Conservation (phyloP, 2,113 vertebrate species). For the Neomonachus schauinslandi region DNA sequence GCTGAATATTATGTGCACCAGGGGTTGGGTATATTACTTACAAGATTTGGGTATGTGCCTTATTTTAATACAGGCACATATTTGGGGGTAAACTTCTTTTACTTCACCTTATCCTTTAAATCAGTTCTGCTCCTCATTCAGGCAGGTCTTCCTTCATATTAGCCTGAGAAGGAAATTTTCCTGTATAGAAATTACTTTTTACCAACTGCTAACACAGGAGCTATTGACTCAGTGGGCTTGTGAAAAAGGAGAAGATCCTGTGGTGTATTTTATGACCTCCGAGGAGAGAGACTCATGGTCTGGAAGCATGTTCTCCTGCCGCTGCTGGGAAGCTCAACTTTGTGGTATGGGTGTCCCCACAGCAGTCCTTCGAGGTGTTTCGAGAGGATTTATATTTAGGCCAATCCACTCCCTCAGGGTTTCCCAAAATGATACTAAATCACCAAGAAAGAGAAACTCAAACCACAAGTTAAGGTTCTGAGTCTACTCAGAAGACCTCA, state of each 20-base stretch:
- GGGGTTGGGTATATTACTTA: neutral
- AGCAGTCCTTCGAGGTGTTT: neutral
- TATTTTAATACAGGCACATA: neutral
- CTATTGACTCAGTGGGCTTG: neutral
- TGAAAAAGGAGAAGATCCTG: neutral
- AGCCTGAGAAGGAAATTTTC: neutral
- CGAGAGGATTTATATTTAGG: neutral
- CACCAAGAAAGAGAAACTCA: neutral
- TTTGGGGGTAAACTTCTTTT: neutral
- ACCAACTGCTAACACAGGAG: neutral
- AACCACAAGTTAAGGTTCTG: neutral
- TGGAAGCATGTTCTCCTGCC: neutral
- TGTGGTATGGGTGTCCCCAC: neutral
- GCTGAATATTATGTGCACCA: neutral
- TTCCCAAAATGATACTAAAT: neutral
- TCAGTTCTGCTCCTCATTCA: neutral
- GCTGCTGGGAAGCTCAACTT: neutral
- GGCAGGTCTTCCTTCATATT: neutral
- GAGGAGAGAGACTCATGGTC: neutral
- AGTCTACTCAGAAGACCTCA: neutral
- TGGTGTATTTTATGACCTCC: neutral
- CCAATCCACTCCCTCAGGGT: neutral
- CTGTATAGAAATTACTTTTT: neutral
- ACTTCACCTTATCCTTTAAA: slow-evolving; percentile 41
- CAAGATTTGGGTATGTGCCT: neutral